These are phyloP conservation scores for Caenorhabditis sulstoni DNA, from an alignment of 2,888 invertebrate genomes.

Conservation along the genomic window DNA sequence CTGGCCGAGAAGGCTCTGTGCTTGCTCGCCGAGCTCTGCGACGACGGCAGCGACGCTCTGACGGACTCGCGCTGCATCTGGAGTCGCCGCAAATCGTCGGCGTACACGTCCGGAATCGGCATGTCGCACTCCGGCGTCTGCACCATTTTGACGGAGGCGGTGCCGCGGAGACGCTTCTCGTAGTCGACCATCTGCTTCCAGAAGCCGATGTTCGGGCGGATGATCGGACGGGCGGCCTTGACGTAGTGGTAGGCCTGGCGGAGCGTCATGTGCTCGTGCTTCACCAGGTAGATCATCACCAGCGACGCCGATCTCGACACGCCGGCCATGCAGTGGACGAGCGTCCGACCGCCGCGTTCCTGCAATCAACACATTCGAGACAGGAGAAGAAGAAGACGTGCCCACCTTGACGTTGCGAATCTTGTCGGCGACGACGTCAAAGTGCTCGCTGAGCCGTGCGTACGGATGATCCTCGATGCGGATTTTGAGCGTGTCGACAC, in stretches of 20 bases:
- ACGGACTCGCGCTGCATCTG: conserved; percentile 48
- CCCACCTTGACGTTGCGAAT: conserved; percentile 76
- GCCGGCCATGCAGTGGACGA: conserved; percentile 93
- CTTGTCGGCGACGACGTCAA: conserved; percentile 84
- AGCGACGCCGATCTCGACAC: conserved; percentile 90
- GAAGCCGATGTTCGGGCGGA: conserved; percentile 92
- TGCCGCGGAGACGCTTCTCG: conserved; percentile 83
- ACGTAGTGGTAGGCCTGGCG: conserved; percentile 74
- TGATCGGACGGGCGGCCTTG: conserved; percentile 86
- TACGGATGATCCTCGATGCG: conserved; percentile 87
- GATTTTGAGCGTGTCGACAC: conserved; percentile 85
- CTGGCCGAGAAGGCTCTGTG: conserved; percentile 55
- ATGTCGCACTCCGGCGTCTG: conserved; percentile 76
- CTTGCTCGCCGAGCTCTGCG: conserved; percentile 25
- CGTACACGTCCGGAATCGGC: conserved; percentile 78
- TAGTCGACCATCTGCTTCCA: conserved; percentile 91
- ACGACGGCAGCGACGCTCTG: conserved; percentile 29
- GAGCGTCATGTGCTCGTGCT: conserved; percentile 89
- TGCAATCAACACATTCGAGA: conserved; percentile 27
- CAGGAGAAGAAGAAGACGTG: conserved; percentile 6
- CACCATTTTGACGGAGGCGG: conserved; percentile 71
- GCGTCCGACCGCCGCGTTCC: conserved; percentile 84
- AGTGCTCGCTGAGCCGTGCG: conserved; percentile 86
- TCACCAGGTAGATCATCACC: conserved; percentile 91
- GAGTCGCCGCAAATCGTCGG: conserved; percentile 70